Conservation (phyloP, 2,888 invertebrate species). For the Fissipunctia ypsillon region DNA sequence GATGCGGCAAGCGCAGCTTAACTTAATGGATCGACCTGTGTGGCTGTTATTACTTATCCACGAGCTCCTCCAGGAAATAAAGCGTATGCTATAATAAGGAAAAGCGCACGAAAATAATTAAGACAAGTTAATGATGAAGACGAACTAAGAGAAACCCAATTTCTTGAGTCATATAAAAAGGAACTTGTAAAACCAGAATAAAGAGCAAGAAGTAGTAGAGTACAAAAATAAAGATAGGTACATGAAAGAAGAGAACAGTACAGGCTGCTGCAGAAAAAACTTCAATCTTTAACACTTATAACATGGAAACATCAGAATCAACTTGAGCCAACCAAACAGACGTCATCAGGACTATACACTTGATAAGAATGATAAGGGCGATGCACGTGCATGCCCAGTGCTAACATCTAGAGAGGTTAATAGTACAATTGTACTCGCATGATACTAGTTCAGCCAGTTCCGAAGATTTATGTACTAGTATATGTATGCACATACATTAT, state of each 20-base stretch:
- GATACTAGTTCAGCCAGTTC: slow-evolving; percentile 39
- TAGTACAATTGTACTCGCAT: slow-evolving; percentile 35
- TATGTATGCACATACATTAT: slow-evolving; percentile 56
- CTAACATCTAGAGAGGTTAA: slow-evolving; percentile 43
- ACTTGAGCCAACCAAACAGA: slow-evolving; percentile 51
- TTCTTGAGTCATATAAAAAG: too few relatives aligned
- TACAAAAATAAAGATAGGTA: not conserved
- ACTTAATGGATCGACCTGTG: too few relatives aligned
- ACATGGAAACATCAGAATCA: slow-evolving; percentile 50
- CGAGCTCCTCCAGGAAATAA: too few relatives aligned
- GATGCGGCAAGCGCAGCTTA: too few relatives aligned
- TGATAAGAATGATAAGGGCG: slow-evolving; percentile 63
- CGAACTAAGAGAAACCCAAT: not conserved
- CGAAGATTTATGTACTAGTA: slow-evolving; percentile 39
- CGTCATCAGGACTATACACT: slow-evolving; percentile 53
- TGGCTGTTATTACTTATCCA: too few relatives aligned
- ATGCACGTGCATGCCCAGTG: slow-evolving; percentile 59
- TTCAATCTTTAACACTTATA: not conserved
- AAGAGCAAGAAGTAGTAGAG: not conserved
- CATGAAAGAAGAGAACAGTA: not conserved
- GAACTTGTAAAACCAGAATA: not conserved
- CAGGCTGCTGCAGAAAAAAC: not conserved
- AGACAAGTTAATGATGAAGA: not conserved
- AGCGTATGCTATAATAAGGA: not conserved
- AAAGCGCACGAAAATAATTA: not conserved